These are phyloP conservation scores for Philypnodon macrostomus DNA, from an alignment of 2,797 vertebrate genomes.

Conservation along the genomic window DNA sequence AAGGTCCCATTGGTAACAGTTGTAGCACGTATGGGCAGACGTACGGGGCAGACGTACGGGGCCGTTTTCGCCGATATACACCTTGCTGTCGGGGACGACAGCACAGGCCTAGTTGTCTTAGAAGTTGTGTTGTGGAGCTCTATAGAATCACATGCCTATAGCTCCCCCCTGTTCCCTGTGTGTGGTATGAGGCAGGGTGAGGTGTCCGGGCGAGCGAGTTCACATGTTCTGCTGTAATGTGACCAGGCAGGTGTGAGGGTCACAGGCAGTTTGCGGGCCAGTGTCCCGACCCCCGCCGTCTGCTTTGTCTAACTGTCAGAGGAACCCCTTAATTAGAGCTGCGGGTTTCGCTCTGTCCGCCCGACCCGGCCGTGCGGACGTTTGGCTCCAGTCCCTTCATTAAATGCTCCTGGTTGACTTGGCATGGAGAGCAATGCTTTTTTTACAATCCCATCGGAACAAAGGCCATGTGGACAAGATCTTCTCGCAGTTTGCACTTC, in stretches of 20 bases:
- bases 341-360: slow-evolving; percentile 54
- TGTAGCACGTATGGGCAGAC: no score
- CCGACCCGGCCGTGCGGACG: slow-evolving; percentile 51
- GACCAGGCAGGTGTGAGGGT: slow-evolving; percentile 73
- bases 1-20: no score
- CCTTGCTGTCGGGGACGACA: no score
- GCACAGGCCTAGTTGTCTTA: no score
- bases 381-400: slow-evolving; percentile 65
- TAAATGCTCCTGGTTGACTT: slow-evolving; percentile 75
- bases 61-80: no score
- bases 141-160: slow-evolving; percentile 1
- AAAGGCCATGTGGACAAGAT: slow-evolving; percentile 46
- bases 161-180: slow-evolving; percentile 16
- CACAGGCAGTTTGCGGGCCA: slow-evolving; percentile 68
- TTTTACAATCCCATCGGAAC: slow-evolving; percentile 37
- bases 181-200: slow-evolving; percentile 29
- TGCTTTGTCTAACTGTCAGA: slow-evolving; percentile 68
- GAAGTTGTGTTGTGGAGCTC: slow-evolving; percentile 1
- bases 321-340: slow-evolving; percentile 71
- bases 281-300: slow-evolving; percentile 65
- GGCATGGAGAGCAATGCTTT: slow-evolving; percentile 44
- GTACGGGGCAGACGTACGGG: no score
- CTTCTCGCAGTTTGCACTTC: slow-evolving; percentile 30
- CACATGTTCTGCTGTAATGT: slow-evolving; percentile 57
- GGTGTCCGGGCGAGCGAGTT: slow-evolving; percentile 37